Conservation (phyloP, 2,888 invertebrate genomes). For the Drosophila mettleri region DNA sequence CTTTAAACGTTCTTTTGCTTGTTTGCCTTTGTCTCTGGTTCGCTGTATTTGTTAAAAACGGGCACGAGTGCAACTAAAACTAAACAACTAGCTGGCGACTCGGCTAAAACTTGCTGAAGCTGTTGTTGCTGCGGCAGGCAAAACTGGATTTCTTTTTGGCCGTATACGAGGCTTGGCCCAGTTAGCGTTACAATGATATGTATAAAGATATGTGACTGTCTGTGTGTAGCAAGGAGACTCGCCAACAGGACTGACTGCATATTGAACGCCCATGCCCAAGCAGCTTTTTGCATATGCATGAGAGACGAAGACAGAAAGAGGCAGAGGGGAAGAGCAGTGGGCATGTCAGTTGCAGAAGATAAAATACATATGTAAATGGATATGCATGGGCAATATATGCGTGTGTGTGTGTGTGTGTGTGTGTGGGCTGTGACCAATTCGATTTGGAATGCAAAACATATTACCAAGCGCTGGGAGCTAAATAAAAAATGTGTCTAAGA, state of each 20-base stretch:
- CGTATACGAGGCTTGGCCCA: constrained; percentile 72
- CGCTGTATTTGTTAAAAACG: constrained; percentile 64
- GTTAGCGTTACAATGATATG: constrained; percentile 61
- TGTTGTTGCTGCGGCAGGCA: constrained; percentile 32
- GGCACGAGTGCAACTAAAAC: constrained; percentile 56
- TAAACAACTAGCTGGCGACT: constrained; percentile 50
- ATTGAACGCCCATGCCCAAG: constrained; percentile 64
- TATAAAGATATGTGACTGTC: background rate
- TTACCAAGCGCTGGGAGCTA: constrained; percentile 28
- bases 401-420: constrained; percentile 17
- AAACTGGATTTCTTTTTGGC: constrained; percentile 75
- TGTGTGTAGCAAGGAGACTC: constrained; percentile 55
- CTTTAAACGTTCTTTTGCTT: constrained; percentile 14
- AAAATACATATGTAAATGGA: constrained; percentile 34
- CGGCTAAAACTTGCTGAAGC: constrained; percentile 38
- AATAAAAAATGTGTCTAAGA: constrained; percentile 33
- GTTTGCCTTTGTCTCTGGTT: constrained; percentile 18
- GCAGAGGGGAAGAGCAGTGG: background rate
- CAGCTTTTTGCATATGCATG: constrained; percentile 35
- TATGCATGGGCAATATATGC: constrained; percentile 23
- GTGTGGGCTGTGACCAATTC: constrained; percentile 63
- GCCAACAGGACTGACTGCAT: constrained; percentile 77
- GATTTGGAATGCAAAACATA: constrained; percentile 66
- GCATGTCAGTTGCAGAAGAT: constrained; percentile 17
- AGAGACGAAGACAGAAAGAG: background rate